Percentiles rank a stretch among this genome's conserved stretches.
phyloP scores from a whole-genome alignment of 2,888 invertebrate species.

The Troglohyphantes excavatus region DNA sequence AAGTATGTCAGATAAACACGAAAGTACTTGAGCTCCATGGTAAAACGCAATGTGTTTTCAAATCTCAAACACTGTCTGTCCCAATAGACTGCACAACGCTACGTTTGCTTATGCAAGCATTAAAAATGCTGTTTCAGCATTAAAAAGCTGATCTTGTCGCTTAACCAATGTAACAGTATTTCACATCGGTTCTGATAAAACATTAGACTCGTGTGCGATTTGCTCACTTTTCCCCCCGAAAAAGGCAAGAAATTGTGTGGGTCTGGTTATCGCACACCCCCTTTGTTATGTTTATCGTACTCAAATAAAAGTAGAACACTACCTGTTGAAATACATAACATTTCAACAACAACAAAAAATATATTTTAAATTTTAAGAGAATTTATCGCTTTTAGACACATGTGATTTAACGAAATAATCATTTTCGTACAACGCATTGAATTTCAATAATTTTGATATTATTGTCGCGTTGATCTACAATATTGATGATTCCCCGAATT shows the following conservation, averaged over 20 bases:
- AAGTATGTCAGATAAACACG: slow-evolving; percentile 14
- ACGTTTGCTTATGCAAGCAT: slow-evolving; percentile 4
- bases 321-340: background rate
- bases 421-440: no score
- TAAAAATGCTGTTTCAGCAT: background rate
- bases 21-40: slow-evolving; percentile 3
- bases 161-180: background rate
- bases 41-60: slow-evolving; percentile 9
- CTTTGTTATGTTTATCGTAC: background rate
- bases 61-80: background rate
- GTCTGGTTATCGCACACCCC: background rate
- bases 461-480: no score
- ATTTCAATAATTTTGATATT: no score
- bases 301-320: background rate
- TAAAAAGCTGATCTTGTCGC: background rate
- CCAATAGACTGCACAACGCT: background rate
- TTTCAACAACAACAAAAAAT: background rate
- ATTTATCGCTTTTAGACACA: no score
- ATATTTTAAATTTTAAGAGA: no score
- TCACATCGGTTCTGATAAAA: background rate
- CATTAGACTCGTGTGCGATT: background rate
- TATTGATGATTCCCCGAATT: no score
- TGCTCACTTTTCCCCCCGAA: background rate
- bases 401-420: no score
- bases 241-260: background rate